Percentiles rank a stretch among this genome's conserved stretches.
These are phyloP conservation scores for Cecropterus lyciades DNA, from an alignment of 1,140 invertebrate species.

Conservation along the genomic window DNA sequence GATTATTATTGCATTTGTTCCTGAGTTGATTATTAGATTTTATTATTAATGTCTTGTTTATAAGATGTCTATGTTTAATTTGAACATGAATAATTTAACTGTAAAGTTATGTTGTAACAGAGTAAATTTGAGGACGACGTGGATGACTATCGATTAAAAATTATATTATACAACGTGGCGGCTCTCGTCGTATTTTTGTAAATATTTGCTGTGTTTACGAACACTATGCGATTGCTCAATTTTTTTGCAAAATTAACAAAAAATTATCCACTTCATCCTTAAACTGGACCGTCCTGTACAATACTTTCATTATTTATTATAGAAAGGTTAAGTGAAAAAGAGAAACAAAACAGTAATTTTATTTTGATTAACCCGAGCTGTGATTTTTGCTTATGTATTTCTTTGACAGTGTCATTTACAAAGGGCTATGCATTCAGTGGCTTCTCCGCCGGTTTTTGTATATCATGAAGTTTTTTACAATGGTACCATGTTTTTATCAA, in stretches of 20 bases:
- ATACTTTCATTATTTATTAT: slow-evolving; percentile 81
- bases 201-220: slow-evolving; percentile 63
- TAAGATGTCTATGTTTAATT: slow-evolving; percentile 73
- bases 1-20: slow-evolving; percentile 84
- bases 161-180: slow-evolving; percentile 27
- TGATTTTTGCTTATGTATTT: slow-evolving; percentile 82
- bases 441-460: background rate
- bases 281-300: slow-evolving; percentile 71
- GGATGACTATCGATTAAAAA: slow-evolving; percentile 48
- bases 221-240: slow-evolving; percentile 53
- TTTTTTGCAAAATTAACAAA: slow-evolving; percentile 48
- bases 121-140: slow-evolving; percentile 61
- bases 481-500: no score
- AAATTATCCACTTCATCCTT: slow-evolving; percentile 64
- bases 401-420: slow-evolving; percentile 56
- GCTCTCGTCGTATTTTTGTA: slow-evolving; percentile 52
- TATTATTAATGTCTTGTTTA: slow-evolving; percentile 75
- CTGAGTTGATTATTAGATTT: slow-evolving; percentile 83
- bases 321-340: slow-evolving; percentile 70
- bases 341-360: slow-evolving; percentile 75
- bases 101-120: slow-evolving; percentile 45
- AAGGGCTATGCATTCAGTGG: slow-evolving; percentile 29
- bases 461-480: no score
- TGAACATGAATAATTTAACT: slow-evolving; percentile 75
- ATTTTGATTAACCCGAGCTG: slow-evolving; percentile 83